Evolutionary conservation across 2,888 invertebrate species (phyloP), one percentile per base, ranked within the genome.

Genomic region (Agriopis leucophaearia): DNA sequence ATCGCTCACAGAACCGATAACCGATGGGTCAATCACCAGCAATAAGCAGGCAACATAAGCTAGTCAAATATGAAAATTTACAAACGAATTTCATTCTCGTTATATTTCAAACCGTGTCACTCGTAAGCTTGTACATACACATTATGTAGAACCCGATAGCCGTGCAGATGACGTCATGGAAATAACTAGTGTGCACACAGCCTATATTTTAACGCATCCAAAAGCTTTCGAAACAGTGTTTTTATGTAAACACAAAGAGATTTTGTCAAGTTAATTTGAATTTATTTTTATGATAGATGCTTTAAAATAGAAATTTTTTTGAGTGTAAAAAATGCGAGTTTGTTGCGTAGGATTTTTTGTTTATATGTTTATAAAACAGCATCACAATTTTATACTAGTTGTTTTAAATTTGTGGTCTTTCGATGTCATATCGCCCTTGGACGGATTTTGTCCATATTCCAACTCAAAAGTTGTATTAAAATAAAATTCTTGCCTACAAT

Each of bases 261-360:
- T 57, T 56, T 71, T 68, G 72, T 71, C 64, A 64, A 59, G 48
- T 54, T 74, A 74, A 74, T 71, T 68, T 71, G 55, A 70, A 74
- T 74, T 72, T 69, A 74, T 70, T 67, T 70, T 61, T 42, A 59
- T 58, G 58, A 27, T 48, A 16, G n/a, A 48, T 18, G 54, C 15
- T n/a, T 51, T 35, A 45, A 56, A 55, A 60, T 60, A 63, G 48
- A 47, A 45, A 44, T 38, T 57, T 56, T 52, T 44, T 44, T 13
- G n/a, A 16, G 35, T 6, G 12, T 47, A n/a, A 50, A 56, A 9
- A 18, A 10, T 51, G 12, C 13, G 5, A 40, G 10, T 40, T 54
- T 40, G 8, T 40, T 15, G 38, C 40, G 40, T 15, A 16, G 16
- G 15, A 8, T n/a, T 38, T 40, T 38, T 13, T 5, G 8, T 36